Evolutionary conservation across 2,113 vertebrate genomes (phyloP).

Genomic region (Oncorhynchus gorbuscha): DNA sequence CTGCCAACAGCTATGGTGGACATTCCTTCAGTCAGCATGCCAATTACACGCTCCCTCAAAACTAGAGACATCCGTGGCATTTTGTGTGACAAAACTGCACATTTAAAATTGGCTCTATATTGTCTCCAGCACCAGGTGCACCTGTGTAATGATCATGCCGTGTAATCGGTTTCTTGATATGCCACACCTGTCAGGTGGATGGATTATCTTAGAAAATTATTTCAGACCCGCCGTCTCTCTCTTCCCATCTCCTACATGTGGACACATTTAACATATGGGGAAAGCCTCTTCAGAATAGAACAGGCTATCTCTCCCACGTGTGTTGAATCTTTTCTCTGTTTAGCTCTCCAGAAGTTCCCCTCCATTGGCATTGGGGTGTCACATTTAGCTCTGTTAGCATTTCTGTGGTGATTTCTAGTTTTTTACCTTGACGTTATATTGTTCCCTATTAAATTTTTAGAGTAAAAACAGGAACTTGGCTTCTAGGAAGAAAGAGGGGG

Average conservation of each 20-base stretch:
- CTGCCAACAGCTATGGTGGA: too few relatives aligned
- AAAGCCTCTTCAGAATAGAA: not conserved
- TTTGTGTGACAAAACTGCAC: too few relatives aligned
- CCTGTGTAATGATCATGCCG: too few relatives aligned
- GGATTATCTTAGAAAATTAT: too few relatives aligned
- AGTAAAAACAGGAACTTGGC: not conserved
- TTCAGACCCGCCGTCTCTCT: too few relatives aligned
- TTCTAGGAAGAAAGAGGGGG: not conserved
- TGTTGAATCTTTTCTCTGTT: not conserved
- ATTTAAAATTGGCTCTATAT: too few relatives aligned
- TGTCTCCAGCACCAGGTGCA: too few relatives aligned
- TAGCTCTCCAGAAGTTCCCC: not conserved
- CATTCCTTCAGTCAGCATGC: too few relatives aligned
- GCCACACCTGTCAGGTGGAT: too few relatives aligned
- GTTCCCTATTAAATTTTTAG: not conserved
- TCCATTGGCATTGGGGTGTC: not conserved
- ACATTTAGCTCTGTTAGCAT: not conserved
- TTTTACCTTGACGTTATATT: not conserved
- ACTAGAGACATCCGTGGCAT: too few relatives aligned
- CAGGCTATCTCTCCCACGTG: not conserved
- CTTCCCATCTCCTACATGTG: not conserved
- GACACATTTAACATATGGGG: not conserved
- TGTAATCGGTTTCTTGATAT: too few relatives aligned
- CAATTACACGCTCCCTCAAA: too few relatives aligned
- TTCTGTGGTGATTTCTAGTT: not conserved